Evolutionary conservation across 1,140 invertebrate genomes (phyloP).

Genomic region (Zaprionus davidi): DNA sequence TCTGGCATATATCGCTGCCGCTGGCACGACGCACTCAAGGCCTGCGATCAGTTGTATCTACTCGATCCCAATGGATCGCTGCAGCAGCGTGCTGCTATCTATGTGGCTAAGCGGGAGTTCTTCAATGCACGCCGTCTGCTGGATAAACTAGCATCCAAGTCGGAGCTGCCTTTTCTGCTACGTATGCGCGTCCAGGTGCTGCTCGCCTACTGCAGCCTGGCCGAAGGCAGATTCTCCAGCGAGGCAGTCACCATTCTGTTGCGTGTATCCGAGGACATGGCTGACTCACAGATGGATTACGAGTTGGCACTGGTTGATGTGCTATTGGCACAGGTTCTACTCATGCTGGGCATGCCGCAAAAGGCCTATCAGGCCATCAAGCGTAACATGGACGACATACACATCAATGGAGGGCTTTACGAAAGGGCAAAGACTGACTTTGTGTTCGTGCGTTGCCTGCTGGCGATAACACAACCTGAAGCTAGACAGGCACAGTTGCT

Average conservation of each 20-base stretch:
- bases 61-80: constrained; percentile 89
- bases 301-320: constrained; percentile 90
- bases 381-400: constrained; percentile 88
- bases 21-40: constrained; percentile 90
- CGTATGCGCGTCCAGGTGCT: constrained; percentile 89
- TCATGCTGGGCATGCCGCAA: constrained; percentile 89
- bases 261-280: constrained; percentile 89
- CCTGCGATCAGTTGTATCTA: constrained; percentile 89
- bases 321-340: constrained; percentile 90
- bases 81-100: constrained; percentile 88
- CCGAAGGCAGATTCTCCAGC: constrained; percentile 84
- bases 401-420: constrained; percentile 92
- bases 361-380: constrained; percentile 90
- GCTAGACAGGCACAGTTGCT: constrained; percentile 85
- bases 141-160: constrained; percentile 86
- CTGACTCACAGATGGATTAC: constrained; percentile 90
- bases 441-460: constrained; percentile 88
- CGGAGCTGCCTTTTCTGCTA: constrained; percentile 86
- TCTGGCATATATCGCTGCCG: constrained; percentile 87
- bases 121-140: constrained; percentile 87
- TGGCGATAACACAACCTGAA: constrained; percentile 86
- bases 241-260: constrained; percentile 88
- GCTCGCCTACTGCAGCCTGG: constrained; percentile 87
- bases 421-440: constrained; percentile 88
- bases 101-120: constrained; percentile 89